Percentiles rank a stretch among this genome's conserved stretches.
Evolutionary conservation across 2,113 vertebrate genomes (phyloP).

Genomic region (Trochalopteron elliotii): DNA sequence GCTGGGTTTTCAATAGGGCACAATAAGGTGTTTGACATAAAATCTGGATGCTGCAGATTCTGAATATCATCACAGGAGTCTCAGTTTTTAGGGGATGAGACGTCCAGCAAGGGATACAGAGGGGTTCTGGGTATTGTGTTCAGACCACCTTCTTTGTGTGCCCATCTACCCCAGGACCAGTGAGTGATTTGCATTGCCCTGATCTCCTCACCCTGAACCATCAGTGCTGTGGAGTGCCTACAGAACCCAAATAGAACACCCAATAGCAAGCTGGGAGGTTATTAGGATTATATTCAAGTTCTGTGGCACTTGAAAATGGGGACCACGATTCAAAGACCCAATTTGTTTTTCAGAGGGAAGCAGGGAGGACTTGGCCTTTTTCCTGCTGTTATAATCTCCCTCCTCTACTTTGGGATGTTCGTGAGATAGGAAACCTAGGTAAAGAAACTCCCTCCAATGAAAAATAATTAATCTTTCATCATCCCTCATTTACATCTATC

Average conservation of each 20-base stretch:
- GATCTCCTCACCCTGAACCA: neutral
- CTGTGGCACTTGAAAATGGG: neutral
- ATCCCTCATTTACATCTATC: conserved; percentile 50
- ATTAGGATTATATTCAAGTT: neutral
- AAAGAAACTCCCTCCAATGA: conserved; percentile 17
- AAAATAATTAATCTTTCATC: conserved; percentile 57
- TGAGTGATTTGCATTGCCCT: neutral
- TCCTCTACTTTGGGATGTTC: neutral
- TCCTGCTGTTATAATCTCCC: neutral
- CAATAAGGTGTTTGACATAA: neutral
- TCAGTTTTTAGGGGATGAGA: neutral
- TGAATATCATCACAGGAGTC: neutral
- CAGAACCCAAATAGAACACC: neutral
- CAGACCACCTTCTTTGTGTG: neutral
- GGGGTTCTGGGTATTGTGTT: neutral
- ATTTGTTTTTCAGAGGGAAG: conserved; percentile 3
- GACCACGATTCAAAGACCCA: neutral
- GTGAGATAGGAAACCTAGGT: neutral
- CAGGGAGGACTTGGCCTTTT: neutral
- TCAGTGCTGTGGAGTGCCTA: neutral
- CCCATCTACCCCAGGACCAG: neutral
- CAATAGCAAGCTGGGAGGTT: neutral
- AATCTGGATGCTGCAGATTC: neutral
- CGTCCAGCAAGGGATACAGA: neutral
- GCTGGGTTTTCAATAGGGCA: neutral